Evolutionary conservation across 35 echinoderm and acorn worm genomes (phyloP), one percentile per base, ranked within the genome.

Genomic region (Apostichopus californicus): DNA sequence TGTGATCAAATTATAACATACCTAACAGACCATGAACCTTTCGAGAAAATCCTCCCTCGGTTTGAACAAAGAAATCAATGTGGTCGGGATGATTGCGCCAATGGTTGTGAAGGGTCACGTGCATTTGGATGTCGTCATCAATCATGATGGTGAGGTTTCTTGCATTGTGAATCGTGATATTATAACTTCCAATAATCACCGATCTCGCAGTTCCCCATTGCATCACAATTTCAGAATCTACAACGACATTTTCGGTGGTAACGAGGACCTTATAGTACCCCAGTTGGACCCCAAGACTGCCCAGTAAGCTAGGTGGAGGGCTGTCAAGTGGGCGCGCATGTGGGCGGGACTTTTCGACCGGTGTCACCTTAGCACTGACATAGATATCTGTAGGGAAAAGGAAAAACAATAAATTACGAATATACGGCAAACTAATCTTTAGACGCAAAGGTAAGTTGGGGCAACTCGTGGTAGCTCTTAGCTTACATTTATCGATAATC

Each of bases 141-240:
- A 73, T 57, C 5, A n/a, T 54, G 6, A 89, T 89, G 26, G 61
- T 89, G 6, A 89, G 12, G 26, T 89, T 64, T 8, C 17, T 12
- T 17, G 46, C 64, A 14, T 89, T 64, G 17, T 72, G 15, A 5
- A 89, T 17, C 5, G 86, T 89, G 7, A 89, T 89, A 64, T 89
- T 89, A 64, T 65, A 89, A 12, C 34, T 34, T 4, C 63, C 64
- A 72, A 89, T 73, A 5, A 89, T 18, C 6, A 73, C 64, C 3
- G 86, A 66, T 64, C 63, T 25, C 9, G 3, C 61, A 9, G 14
- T 53, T 66, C 86, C 86, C 86, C 86, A 89, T 28, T 72, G 20
- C 61, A 89, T 28, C 18, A 52, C 86, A 28, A 89, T 73, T 23
- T 89, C 86, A 12, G 61, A 89, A 53, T 89, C 86, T 14, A 89